Percentiles rank a stretch among this genome's conserved stretches.
Conservation (phyloP, 2,113 vertebrate genomes). For the Phrynocephalus versicolor region DNA sequence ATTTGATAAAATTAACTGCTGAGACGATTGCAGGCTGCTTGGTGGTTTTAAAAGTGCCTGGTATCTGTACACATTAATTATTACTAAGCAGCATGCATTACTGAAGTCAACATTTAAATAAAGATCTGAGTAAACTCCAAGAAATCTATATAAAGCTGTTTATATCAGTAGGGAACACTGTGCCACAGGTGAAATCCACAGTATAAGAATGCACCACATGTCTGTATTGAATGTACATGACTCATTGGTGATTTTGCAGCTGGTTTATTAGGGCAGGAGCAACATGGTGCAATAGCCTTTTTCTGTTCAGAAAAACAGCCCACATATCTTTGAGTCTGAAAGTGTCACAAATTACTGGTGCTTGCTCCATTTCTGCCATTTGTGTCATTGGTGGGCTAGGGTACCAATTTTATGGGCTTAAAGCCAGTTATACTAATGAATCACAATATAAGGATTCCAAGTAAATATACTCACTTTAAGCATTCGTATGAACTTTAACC, state of each 20-base stretch:
- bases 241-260: background rate
- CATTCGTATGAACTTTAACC: background rate
- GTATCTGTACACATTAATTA: background rate
- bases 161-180: background rate
- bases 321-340: background rate
- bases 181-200: background rate
- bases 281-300: background rate
- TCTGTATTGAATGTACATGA: background rate
- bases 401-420: background rate
- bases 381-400: background rate
- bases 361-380: background rate
- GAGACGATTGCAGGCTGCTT: background rate
- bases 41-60: background rate
- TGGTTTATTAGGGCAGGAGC: too few relatives aligned
- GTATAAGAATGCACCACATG: too few relatives aligned
- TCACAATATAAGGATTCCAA: background rate
- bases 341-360: background rate
- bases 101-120: background rate
- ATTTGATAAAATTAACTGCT: background rate
- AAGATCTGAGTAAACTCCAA: background rate
- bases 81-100: background rate
- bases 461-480: background rate
- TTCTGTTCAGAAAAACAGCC: background rate
- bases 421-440: background rate
- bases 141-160: background rate